phyloP scores from a whole-genome alignment of 2,888 invertebrate genomes.

The Byasa hedistus region DNA sequence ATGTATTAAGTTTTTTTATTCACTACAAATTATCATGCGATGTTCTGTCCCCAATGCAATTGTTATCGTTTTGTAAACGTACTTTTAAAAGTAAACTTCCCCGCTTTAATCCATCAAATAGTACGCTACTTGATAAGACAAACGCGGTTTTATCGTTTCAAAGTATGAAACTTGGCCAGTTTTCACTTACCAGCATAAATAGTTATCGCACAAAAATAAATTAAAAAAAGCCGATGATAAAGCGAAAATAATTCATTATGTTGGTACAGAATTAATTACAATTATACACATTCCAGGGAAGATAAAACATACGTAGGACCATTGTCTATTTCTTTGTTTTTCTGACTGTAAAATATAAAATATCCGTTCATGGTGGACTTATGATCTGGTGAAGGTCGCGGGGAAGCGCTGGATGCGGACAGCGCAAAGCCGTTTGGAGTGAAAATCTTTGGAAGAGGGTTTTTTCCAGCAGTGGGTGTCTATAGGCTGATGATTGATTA shows the following conservation, averaged over 20 bases:
- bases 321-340: not conserved
- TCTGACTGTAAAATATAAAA: too few relatives aligned
- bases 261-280: not conserved
- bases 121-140: constrained; percentile 12
- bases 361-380: too few relatives aligned
- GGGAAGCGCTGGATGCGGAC: too few relatives aligned
- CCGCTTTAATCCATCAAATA: constrained; percentile 15
- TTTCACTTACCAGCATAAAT: not conserved
- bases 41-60: not conserved
- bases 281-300: not conserved
- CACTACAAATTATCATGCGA: not conserved
- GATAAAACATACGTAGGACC: not conserved
- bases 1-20: not conserved
- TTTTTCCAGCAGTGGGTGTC: too few relatives aligned
- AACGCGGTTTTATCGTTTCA: constrained; percentile 7
- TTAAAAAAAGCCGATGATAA: not conserved
- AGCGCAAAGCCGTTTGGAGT: too few relatives aligned
- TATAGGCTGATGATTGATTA: too few relatives aligned
- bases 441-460: too few relatives aligned
- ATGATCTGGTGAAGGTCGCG: too few relatives aligned
- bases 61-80: not conserved
- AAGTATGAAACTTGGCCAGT: constrained; percentile 7
- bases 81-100: constrained; percentile 2
- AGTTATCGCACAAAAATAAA: not conserved
- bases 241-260: not conserved